Conservation (phyloP, 2,888 invertebrate species). For the Perizoma affinitatum region DNA sequence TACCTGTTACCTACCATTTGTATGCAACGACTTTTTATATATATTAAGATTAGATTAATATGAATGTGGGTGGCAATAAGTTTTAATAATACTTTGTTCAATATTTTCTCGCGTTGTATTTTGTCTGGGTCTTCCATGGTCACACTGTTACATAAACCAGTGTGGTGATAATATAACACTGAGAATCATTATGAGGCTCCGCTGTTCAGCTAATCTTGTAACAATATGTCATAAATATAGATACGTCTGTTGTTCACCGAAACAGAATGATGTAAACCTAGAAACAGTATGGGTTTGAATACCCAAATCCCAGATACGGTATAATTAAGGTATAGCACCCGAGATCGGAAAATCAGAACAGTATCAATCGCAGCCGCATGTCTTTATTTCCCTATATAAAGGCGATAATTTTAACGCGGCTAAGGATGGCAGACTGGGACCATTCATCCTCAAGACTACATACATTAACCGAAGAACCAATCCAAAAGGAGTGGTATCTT, state of each 20-base stretch:
- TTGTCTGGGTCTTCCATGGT: too few species aligned
- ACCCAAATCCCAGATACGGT: constrained; percentile 18
- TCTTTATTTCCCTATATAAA: constrained; percentile 33
- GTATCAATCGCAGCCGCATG: constrained; percentile 20
- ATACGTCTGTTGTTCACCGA: too few species aligned
- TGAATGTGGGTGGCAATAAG: too few species aligned
- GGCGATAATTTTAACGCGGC: constrained; percentile 30
- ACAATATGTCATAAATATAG: not conserved
- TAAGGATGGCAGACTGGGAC: not conserved
- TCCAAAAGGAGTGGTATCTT: constrained; percentile 10
- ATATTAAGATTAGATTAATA: too few species aligned
- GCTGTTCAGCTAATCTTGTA: not conserved
- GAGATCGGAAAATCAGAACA: constrained; percentile 3
- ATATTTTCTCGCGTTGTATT: too few species aligned
- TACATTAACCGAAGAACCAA: too few species aligned
- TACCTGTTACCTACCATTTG: too few species aligned
- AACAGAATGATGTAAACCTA: constrained; percentile 1
- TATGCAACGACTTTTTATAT: too few species aligned
- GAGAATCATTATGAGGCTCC: too few species aligned
- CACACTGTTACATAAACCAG: too few species aligned
- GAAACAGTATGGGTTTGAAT: not conserved
- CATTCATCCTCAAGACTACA: constrained; percentile 1
- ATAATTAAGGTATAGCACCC: constrained; percentile 25
- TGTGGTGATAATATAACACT: too few species aligned
- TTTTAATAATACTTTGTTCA: too few species aligned